Evolutionary conservation across 1,140 invertebrate genomes (phyloP), one percentile per base, ranked within the genome.

Genomic region (Lamellibrachia luymesi): DNA sequence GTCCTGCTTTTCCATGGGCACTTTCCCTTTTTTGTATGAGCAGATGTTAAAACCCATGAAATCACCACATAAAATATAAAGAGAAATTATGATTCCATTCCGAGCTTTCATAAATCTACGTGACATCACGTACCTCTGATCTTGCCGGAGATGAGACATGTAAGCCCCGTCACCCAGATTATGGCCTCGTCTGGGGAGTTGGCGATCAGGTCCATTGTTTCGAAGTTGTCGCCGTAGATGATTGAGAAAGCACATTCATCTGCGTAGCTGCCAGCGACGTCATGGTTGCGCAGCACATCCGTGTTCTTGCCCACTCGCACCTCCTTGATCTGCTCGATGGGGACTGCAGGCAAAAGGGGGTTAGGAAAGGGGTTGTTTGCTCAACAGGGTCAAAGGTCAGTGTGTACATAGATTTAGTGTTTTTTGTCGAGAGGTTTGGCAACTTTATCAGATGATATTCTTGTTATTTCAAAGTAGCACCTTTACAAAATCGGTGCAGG

Each of bases 191-290:
- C 97, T 10, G 97, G 96, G 50, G 96, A 96, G 91, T 97, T 96
- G 22, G 97, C 97, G 92, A 97, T 97, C 92, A 97, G 95, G 95
- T 97, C 97, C 91, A 97, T 95, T 50, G 97, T 97, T 91, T 97
- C 97, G 95, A 97, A 97, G 80, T 97, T 96, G 89, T 97, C 97
- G 22, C 97, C 97, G 94, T 97, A 97, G 90, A 97, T 96, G 89
- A 97, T 97, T 56, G 97, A 97, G 95, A 97, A 97, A 89, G 97
- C 97, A 95, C 97, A 97, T 93, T 97, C 97, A 94, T 97, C 96
- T 92, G 96, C 95, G 94, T 97, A 97, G 93, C 96, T 94, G 93
- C 95, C 95, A 17, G 96, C 95, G 38, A 97, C 96, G 93, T 97
- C 97, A 89, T 96, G 96, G 93, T 96, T 97, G 92, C 97, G 95